phyloP scores from a whole-genome alignment of 2,797 vertebrate species.

The Pachyuromys duprasi region DNA sequence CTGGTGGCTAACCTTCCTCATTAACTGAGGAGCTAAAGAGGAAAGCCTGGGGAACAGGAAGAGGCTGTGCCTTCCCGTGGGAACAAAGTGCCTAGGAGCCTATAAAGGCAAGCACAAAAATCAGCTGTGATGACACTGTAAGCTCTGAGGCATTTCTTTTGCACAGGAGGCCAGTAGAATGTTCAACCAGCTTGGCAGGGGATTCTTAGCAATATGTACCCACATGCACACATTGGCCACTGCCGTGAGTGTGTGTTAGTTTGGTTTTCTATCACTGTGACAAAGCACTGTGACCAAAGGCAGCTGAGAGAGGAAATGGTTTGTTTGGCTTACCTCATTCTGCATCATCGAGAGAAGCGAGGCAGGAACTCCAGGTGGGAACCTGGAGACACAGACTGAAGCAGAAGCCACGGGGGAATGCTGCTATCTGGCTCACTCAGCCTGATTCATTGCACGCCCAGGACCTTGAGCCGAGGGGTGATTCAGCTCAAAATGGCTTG shows the following conservation, averaged over 20 bases:
- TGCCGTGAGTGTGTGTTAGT: not conserved
- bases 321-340: not conserved
- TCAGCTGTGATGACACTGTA: no score
- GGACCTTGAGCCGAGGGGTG: not conserved
- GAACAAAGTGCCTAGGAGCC: not conserved
- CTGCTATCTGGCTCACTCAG: not conserved
- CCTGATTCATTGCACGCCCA: not conserved
- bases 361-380: not conserved
- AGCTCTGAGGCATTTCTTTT: not conserved
- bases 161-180: not conserved
- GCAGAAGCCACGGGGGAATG: not conserved
- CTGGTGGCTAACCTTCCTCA: not conserved
- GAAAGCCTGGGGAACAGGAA: not conserved
- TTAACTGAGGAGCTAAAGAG: not conserved
- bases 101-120: not conserved
- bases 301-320: not conserved
- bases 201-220: not conserved
- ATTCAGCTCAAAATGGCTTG: not conserved
- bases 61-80: not conserved
- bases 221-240: not conserved
- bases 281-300: no score
- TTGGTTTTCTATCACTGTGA: not conserved
- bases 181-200: not conserved
- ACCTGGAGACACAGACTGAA: not conserved
- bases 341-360: not conserved